Evolutionary conservation across 23 tunicate species (phyloP).

Genomic region (Clavelina lepadiformis): DNA sequence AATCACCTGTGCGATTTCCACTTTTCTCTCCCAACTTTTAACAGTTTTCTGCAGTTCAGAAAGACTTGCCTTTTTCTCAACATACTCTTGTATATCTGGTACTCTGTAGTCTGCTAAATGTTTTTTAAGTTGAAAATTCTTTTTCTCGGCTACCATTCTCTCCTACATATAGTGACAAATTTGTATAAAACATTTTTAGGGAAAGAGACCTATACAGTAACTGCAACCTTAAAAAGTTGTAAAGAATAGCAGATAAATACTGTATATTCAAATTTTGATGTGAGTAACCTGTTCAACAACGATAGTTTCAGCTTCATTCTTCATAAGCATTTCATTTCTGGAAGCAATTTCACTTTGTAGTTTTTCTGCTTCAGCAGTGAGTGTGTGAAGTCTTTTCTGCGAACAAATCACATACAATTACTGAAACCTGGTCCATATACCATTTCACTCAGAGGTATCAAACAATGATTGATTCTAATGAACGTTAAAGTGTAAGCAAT

Average conservation of each 20-base stretch:
- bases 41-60: slow-evolving; percentile 74
- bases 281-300: slow-evolving; percentile 50
- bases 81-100: slow-evolving; percentile 83
- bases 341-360: slow-evolving; percentile 53
- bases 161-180: too few species aligned
- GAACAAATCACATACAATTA: slow-evolving; percentile 4
- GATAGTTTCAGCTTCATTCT: slow-evolving; percentile 52
- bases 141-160: slow-evolving; percentile 67
- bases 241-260: too few species aligned
- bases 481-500: too few species aligned
- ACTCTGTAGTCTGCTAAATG: slow-evolving; percentile 74
- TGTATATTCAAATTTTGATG: too few species aligned
- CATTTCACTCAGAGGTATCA: too few species aligned
- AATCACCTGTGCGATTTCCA: slow-evolving; percentile 80
- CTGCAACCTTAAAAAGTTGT: too few species aligned
- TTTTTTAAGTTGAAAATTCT: slow-evolving; percentile 45
- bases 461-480: too few species aligned
- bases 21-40: slow-evolving; percentile 90
- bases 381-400: slow-evolving; percentile 54
- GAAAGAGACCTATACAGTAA: too few species aligned
- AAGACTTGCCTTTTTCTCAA: slow-evolving; percentile 68
- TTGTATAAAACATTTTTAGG: too few species aligned
- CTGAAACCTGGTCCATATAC: too few species aligned
- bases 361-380: slow-evolving; percentile 55
- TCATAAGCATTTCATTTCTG: slow-evolving; percentile 44